Conservation (phyloP, 2,888 invertebrate species). For the Rutpela maculata region DNA sequence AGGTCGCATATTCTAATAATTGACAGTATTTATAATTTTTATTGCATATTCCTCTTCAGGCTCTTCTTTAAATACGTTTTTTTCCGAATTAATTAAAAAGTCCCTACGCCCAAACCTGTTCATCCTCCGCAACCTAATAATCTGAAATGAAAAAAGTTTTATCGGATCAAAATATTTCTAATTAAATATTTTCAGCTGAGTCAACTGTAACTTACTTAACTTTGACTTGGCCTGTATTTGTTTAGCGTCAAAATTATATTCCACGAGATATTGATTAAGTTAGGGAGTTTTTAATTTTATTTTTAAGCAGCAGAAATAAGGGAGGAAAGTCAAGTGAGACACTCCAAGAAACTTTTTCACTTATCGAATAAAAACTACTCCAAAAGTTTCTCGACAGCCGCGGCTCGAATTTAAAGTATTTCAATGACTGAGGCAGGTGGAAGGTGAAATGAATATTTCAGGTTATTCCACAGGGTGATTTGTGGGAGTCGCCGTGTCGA, state of each 20-base stretch:
- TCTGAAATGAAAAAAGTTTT: slow-evolving; percentile 31
- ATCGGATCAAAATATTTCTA: slow-evolving; percentile 29
- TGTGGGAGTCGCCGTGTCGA: background rate
- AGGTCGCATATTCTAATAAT: background rate
- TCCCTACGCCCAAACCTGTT: background rate
- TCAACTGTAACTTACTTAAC: slow-evolving; percentile 33
- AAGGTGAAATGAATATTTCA: slow-evolving; percentile 15
- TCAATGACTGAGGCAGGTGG: slow-evolving; percentile 11
- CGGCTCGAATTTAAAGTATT: slow-evolving; percentile 26
- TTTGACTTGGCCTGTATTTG: slow-evolving; percentile 34
- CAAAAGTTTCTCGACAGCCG: slow-evolving; percentile 28
- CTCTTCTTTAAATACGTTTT: background rate
- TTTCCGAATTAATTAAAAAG: background rate
- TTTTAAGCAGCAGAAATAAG: slow-evolving; percentile 39
- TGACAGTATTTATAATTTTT: background rate
- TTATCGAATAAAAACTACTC: slow-evolving; percentile 57
- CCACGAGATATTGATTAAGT: slow-evolving; percentile 39
- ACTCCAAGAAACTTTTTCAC: slow-evolving; percentile 59
- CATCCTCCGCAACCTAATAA: slow-evolving; percentile 1
- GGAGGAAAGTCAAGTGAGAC: slow-evolving; percentile 47
- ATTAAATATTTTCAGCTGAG: slow-evolving; percentile 23
- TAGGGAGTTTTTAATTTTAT: slow-evolving; percentile 44
- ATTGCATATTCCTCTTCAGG: background rate
- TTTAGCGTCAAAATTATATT: slow-evolving; percentile 44
- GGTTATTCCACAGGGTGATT: background rate